Evolutionary conservation across 1,140 invertebrate species (phyloP).

Genomic region (Aethina tumida): DNA sequence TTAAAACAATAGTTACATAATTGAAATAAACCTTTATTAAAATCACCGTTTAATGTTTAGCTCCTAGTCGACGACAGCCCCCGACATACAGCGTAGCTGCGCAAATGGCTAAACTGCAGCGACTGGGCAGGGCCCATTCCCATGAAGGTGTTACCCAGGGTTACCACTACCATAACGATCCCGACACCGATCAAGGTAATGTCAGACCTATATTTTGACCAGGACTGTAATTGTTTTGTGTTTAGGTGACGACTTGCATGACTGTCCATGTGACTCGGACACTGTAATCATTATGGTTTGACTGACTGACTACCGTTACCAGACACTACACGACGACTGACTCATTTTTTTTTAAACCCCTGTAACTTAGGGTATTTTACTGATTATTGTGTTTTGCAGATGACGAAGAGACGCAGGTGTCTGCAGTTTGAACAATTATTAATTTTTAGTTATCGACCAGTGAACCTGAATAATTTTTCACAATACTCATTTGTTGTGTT

Average conservation of each 20-base stretch:
- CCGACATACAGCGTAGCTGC: slow-evolving; percentile 68
- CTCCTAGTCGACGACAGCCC: slow-evolving; percentile 48
- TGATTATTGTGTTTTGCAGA: slow-evolving; percentile 34
- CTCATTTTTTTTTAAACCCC: slow-evolving; percentile 1
- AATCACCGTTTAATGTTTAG: slow-evolving; percentile 21
- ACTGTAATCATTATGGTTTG: slow-evolving; percentile 34
- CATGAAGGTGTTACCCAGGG: slow-evolving; percentile 73
- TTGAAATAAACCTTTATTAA: no score
- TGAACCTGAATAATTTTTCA: slow-evolving; percentile 14
- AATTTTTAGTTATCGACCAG: slow-evolving; percentile 5
- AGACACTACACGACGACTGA: slow-evolving; percentile 9
- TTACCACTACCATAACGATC: slow-evolving; percentile 60
- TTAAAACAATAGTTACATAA: no score
- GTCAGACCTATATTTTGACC: background rate
- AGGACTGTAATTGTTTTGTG: slow-evolving; percentile 13
- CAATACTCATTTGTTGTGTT: slow-evolving; percentile 13
- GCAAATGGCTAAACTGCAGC: slow-evolving; percentile 67
- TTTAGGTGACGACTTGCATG: slow-evolving; percentile 26
- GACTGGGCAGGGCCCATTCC: slow-evolving; percentile 71
- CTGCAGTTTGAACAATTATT: slow-evolving; percentile 45
- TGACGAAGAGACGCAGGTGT: slow-evolving; percentile 55
- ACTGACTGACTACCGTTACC: slow-evolving; percentile 13
- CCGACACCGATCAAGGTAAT: slow-evolving; percentile 54
- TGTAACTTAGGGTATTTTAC: slow-evolving; percentile 9
- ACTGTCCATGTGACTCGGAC: slow-evolving; percentile 27